A percentile compares a stretch with the other conserved stretches of the same genome.
These are phyloP conservation scores for Prinia subflava DNA, from an alignment of 2,113 vertebrate species.

Conservation along the genomic window DNA sequence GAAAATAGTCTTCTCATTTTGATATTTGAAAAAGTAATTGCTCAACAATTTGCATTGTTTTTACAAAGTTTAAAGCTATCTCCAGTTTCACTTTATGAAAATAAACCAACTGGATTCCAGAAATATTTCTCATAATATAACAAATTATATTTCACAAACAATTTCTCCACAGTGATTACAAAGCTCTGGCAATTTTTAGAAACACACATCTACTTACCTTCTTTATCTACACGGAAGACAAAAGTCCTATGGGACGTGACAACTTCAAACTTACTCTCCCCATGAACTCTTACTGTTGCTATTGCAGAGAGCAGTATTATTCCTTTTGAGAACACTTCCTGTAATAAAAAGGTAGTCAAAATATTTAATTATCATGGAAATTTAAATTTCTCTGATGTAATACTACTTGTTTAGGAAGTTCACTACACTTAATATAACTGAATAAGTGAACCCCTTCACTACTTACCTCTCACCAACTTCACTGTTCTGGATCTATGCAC, in stretches of 20 bases:
- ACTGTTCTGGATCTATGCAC: background rate
- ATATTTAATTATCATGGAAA: background rate
- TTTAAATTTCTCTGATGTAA: background rate
- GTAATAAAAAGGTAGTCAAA: background rate
- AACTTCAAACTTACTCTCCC: slow-evolving; percentile 94
- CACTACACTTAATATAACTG: background rate
- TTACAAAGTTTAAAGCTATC: background rate
- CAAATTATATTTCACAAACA: background rate
- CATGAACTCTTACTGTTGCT: slow-evolving; percentile 78
- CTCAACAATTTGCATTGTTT: background rate
- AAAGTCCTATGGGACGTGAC: slow-evolving; percentile 89
- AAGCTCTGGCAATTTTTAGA: background rate
- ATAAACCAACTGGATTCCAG: background rate
- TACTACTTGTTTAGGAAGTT: background rate
- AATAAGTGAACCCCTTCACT: background rate
- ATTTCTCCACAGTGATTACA: background rate
- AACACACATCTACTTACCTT: slow-evolving; percentile 77
- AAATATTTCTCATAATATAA: background rate
- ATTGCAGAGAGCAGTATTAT: slow-evolving; percentile 87
- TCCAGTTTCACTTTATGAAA: background rate
- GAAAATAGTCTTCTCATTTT: background rate
- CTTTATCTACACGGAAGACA: slow-evolving; percentile 89
- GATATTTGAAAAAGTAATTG: background rate
- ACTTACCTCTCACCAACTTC: background rate
- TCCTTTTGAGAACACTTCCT: slow-evolving; percentile 98